Evolutionary conservation across 2,113 vertebrate species (phyloP), one percentile per base, ranked within the genome.

Genomic region (Cyprinodon tularosa): DNA sequence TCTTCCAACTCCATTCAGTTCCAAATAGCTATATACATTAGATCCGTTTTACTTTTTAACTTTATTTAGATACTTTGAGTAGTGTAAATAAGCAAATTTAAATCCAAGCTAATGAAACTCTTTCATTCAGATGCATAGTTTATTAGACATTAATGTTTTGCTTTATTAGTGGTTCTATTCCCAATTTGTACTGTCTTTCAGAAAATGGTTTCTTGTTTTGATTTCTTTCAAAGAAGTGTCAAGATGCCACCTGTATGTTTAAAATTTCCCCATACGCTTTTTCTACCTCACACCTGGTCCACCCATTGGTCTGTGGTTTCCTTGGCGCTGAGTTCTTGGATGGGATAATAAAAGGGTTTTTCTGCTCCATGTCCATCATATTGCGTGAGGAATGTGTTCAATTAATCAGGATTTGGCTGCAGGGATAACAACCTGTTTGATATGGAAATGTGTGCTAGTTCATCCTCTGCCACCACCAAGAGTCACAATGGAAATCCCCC

Each of bases 311-410:
- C 53, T 80, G 76, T 66, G 71, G 76, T 86, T 82, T 76, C 78
- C 71, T 83, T 74, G 72, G 62, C 44, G 71, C 70, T 75, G 45
- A 73, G 65, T 66, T 84, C 67, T 65, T 77, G 37, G 70, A 81
- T 76, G 59, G 77, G 53, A 74, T 86, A 83, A 89, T 90, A 78
- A 92, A 90, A 89, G 80, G 66, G 66, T 79, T 71, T 44, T 87
- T 86, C 89, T 93, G 91, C 90, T 90, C 78, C 70, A 66, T 39
- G 66, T 90, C 90, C 88, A 91, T 83, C 81, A 70, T 20, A 67
- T 79, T 78, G 78, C 82, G 48, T 60, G 71, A 74, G 73, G 50
- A 78, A 87, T 82, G 80, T 72, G 87, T 85, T 86, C 71, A 86
- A 71, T 90, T 86, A 84, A 38, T 68, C 77, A 67, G 63, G 48